Percentiles rank a stretch among this genome's conserved stretches.
Conservation (phyloP, 2,888 invertebrate species). For the Cosmia trapezina region DNA sequence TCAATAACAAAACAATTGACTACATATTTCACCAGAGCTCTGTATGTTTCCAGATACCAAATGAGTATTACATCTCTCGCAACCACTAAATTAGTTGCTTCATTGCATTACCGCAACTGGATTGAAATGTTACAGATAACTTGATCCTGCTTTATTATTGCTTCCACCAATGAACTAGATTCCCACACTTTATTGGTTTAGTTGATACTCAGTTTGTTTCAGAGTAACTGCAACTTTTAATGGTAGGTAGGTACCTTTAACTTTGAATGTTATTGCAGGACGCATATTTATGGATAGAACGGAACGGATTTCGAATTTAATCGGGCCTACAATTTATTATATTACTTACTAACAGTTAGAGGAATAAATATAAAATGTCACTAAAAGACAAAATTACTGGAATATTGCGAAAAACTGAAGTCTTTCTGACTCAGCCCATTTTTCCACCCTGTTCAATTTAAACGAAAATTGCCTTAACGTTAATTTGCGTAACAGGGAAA, state of each 20-base stretch:
- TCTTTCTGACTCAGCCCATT: not conserved
- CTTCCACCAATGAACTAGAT: constrained; percentile 44
- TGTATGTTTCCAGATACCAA: constrained; percentile 23
- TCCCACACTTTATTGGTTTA: constrained; percentile 47
- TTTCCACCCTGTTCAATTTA: constrained; percentile 15
- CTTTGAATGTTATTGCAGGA: constrained; percentile 10
- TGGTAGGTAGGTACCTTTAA: constrained; percentile 5
- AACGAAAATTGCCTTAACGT: constrained; percentile 26
- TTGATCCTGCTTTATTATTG: constrained; percentile 56
- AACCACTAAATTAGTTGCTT: constrained; percentile 63
- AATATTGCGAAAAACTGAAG: not conserved
- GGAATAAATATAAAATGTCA: not conserved
- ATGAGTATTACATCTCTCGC: constrained; percentile 38
- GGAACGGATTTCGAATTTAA: not conserved
- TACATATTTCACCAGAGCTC: constrained; percentile 18
- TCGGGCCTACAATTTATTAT: not conserved
- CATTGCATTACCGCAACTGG: constrained; percentile 62
- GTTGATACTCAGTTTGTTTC: constrained; percentile 8
- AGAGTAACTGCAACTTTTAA: constrained; percentile 17
- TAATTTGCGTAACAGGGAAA: constrained; percentile 12
- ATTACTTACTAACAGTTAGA: constrained; percentile 1
- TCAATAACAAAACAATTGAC: constrained; percentile 2
- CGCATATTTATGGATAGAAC: not conserved
- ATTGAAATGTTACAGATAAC: constrained; percentile 58
- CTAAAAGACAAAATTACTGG: not conserved